phyloP scores from a whole-genome alignment of 2,113 vertebrate species.

The Phoxinus phoxinus region DNA sequence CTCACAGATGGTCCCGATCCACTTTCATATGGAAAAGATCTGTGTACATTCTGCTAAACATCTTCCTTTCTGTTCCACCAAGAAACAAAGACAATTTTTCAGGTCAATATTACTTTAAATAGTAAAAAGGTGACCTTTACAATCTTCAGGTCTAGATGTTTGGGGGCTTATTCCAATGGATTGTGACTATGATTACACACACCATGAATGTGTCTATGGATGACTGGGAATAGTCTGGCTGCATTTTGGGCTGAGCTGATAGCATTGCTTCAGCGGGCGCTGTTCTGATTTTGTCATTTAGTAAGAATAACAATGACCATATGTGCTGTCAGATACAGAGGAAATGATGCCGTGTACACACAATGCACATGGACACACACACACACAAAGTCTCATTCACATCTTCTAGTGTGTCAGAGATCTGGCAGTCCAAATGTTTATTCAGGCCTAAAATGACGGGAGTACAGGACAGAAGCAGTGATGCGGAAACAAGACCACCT shows the following conservation, averaged over 20 bases:
- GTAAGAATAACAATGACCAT: conserved; percentile 18
- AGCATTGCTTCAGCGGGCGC: background rate
- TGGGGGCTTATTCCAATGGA: background rate
- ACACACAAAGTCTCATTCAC: conserved; percentile 13
- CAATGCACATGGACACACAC: background rate
- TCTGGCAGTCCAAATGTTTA: conserved; percentile 6
- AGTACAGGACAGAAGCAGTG: conserved; percentile 18
- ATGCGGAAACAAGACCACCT: conserved; percentile 46
- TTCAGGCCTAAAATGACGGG: conserved; percentile 6
- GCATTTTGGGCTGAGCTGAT: conserved; percentile 11
- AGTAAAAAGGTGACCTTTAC: background rate
- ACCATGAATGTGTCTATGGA: conserved; percentile 1
- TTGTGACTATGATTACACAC: background rate
- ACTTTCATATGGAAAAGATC: background rate
- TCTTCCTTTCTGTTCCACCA: background rate
- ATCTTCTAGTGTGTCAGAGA: background rate
- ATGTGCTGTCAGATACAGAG: background rate
- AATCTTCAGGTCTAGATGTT: background rate
- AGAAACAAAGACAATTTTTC: background rate
- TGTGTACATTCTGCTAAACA: background rate
- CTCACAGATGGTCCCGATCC: background rate
- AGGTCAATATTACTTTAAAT: background rate
- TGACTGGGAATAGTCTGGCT: background rate
- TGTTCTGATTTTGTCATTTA: background rate
- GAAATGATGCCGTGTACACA: background rate